A percentile compares a stretch with the other conserved stretches of the same genome.
These are phyloP conservation scores for Phalacrocorax pelagicus DNA, from an alignment of 2,113 vertebrate genomes.

Conservation along the genomic window DNA sequence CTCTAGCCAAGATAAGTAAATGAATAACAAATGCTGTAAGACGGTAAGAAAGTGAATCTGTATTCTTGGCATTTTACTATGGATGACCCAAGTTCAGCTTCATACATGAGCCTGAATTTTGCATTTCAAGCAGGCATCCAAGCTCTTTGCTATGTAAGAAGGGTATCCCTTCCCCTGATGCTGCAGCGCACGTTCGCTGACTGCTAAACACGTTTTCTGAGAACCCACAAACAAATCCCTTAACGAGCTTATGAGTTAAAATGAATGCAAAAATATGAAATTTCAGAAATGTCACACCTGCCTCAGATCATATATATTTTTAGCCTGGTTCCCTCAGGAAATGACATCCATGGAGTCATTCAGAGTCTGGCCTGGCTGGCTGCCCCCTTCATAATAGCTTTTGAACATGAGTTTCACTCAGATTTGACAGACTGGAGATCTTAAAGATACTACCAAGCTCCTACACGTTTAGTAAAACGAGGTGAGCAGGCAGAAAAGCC, in stretches of 20 bases:
- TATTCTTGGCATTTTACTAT: neutral
- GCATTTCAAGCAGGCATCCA: neutral
- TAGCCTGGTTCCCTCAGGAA: neutral
- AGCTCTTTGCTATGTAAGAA: neutral
- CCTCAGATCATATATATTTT: neutral
- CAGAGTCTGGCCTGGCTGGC: neutral
- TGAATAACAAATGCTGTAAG: neutral
- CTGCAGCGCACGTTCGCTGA: neutral
- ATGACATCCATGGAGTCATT: neutral
- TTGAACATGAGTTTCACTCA: neutral
- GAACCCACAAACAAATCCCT: neutral
- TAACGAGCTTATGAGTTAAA: neutral
- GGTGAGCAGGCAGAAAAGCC: neutral
- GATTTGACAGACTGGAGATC: neutral
- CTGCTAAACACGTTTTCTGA: neutral
- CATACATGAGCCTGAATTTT: neutral
- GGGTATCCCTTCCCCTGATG: neutral
- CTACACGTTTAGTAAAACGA: neutral
- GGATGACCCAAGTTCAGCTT: neutral
- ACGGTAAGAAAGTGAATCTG: neutral
- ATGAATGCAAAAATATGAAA: neutral
- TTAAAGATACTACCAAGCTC: neutral
- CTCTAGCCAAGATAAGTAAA: neutral
- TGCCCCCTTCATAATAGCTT: neutral
- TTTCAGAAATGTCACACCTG: neutral